Conservation (phyloP, 2,113 vertebrate genomes). For the Toxostoma redivivum region DNA sequence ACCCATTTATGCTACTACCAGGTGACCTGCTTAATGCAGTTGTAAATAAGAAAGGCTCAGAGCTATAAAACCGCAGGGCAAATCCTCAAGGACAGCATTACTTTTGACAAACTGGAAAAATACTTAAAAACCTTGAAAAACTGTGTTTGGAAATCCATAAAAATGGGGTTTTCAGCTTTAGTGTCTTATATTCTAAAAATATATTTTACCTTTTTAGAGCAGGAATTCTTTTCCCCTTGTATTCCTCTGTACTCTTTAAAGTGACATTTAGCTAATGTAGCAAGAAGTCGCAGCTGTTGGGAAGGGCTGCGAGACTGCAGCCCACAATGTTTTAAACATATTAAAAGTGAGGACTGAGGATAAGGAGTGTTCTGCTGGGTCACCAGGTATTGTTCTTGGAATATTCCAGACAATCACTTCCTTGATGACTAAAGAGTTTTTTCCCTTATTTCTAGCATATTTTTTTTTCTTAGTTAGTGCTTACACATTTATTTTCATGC, state of each 20-base stretch:
- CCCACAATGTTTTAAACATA: not conserved
- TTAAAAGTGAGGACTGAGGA: not conserved
- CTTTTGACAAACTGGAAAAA: constrained; percentile 31
- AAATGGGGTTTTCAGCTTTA: not conserved
- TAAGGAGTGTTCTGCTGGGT: not conserved
- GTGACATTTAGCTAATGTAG: constrained; percentile 34
- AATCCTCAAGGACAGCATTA: constrained; percentile 45
- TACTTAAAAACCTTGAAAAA: constrained; percentile 32
- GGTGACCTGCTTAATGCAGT: not conserved
- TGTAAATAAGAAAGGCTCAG: constrained; percentile 47
- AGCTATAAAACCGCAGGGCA: constrained; percentile 28
- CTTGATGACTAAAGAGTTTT: not conserved
- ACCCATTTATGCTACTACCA: constrained; percentile 17
- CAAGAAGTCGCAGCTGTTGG: constrained; percentile 11
- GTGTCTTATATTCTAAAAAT: not conserved
- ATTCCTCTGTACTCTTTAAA: not conserved
- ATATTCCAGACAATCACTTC: not conserved
- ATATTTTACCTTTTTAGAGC: not conserved
- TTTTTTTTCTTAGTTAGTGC: constrained; percentile 17
- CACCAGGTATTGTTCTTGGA: not conserved
- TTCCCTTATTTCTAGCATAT: not conserved
- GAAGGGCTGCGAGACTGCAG: not conserved
- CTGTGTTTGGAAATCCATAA: not conserved
- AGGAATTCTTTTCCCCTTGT: not conserved
- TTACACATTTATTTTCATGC: not conserved